Conservation (phyloP, 2,113 vertebrate species). For the Ceyx margarethae region DNA sequence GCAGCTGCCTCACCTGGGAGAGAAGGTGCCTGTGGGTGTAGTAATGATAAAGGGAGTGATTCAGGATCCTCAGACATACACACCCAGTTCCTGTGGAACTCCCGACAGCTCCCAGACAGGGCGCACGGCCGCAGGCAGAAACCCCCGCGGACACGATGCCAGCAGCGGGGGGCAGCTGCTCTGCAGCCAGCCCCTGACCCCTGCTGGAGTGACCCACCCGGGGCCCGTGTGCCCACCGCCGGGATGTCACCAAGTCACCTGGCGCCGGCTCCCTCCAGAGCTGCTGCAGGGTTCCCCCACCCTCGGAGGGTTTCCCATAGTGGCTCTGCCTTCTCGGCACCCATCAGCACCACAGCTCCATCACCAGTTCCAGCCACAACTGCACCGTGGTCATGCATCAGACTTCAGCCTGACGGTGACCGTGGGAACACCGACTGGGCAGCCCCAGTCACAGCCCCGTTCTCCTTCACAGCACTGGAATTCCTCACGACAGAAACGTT, state of each 20-base stretch:
- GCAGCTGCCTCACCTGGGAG: constrained; percentile 75
- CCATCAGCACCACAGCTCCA: rapidly evolving
- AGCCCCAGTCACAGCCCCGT: not conserved
- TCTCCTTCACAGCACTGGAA: not conserved
- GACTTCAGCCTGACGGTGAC: not conserved
- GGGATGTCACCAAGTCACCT: rapidly evolving
- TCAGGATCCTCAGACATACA: constrained; percentile 78
- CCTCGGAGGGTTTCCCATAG: not conserved
- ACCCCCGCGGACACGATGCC: not conserved
- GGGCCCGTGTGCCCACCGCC: rapidly evolving
- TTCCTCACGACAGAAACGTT: not conserved
- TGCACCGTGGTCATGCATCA: rapidly evolving
- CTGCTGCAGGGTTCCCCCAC: rapidly evolving
- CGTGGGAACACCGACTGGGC: rapidly evolving
- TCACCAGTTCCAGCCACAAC: not conserved
- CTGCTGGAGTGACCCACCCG: rapidly evolving
- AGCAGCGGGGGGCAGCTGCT: not conserved
- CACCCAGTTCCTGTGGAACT: constrained; percentile 70
- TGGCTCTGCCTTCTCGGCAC: too few species aligned
- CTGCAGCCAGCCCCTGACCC: not conserved
- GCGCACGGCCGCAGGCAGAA: not conserved
- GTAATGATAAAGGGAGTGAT: constrained; percentile 76
- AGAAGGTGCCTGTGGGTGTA: constrained; percentile 67
- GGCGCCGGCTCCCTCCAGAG: not conserved
- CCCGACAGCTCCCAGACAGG: constrained; percentile 24